phyloP scores from a whole-genome alignment of 2,888 invertebrate genomes.

The Drosophila setosimentum region DNA sequence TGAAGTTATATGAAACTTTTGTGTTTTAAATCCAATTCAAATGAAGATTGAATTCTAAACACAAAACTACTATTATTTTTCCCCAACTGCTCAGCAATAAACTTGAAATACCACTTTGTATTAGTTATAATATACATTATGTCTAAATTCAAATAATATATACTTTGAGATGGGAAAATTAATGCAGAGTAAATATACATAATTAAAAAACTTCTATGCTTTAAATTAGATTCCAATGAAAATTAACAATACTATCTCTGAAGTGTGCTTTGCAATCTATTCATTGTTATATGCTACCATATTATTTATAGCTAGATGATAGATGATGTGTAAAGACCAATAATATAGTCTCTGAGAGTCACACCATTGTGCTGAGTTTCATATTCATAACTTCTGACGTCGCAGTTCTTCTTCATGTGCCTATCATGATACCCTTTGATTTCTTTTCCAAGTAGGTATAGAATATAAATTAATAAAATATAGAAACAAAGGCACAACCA shows the following conservation, averaged over 20 bases:
- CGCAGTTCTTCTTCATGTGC: neutral
- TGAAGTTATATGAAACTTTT: neutral
- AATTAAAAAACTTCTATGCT: neutral
- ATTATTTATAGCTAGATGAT: neutral
- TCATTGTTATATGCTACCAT: neutral
- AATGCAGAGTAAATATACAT: neutral
- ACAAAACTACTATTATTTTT: neutral
- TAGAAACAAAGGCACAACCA: constrained; percentile 34
- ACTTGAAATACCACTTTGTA: neutral
- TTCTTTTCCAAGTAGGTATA: neutral
- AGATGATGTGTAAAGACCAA: neutral
- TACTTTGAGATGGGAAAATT: neutral
- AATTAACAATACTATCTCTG: neutral
- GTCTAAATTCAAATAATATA: neutral
- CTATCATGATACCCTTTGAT: neutral
- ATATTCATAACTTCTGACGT: neutral
- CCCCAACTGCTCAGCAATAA: neutral
- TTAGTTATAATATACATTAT: neutral
- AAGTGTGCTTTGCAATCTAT: neutral
- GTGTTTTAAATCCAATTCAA: neutral
- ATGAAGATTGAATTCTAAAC: neutral
- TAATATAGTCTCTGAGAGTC: neutral
- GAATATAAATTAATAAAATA: neutral
- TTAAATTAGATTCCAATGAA: neutral
- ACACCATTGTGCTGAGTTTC: neutral